These are phyloP conservation scores for Marisa cornuarietis DNA, from an alignment of 1,140 invertebrate genomes.

Conservation along the genomic window DNA sequence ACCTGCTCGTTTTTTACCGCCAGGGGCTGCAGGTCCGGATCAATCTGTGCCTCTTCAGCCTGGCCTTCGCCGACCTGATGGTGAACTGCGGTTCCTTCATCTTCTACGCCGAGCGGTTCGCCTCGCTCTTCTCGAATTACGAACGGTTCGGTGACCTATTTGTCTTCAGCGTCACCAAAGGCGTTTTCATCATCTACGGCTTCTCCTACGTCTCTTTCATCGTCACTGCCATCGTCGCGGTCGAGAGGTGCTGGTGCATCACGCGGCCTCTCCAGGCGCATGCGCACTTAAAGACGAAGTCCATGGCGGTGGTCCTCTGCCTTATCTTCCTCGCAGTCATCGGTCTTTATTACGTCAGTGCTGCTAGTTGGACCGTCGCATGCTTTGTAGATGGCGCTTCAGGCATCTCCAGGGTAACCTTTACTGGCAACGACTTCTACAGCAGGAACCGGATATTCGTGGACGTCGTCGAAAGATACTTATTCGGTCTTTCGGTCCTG, in stretches of 20 bases:
- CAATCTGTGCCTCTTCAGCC: slow-evolving; percentile 1
- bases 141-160: too few relatives aligned
- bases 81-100: background rate
- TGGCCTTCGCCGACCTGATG: background rate
- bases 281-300: background rate
- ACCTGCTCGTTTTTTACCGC: slow-evolving; percentile 1
- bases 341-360: background rate
- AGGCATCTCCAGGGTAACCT: background rate
- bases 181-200: background rate
- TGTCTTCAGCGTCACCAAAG: background rate
- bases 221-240: slow-evolving; percentile 1
- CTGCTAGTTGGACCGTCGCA: background rate
- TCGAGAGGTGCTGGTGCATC: background rate
- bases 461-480: background rate
- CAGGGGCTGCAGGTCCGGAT: background rate
- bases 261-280: background rate
- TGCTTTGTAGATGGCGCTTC: background rate
- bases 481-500: background rate
- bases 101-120: background rate
- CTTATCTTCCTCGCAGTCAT: background rate
- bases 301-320: background rate
- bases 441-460: background rate
- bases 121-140: background rate
- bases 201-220: background rate
- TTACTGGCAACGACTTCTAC: background rate